Conservation (phyloP, 2,113 vertebrate genomes). For the Naja naja region DNA sequence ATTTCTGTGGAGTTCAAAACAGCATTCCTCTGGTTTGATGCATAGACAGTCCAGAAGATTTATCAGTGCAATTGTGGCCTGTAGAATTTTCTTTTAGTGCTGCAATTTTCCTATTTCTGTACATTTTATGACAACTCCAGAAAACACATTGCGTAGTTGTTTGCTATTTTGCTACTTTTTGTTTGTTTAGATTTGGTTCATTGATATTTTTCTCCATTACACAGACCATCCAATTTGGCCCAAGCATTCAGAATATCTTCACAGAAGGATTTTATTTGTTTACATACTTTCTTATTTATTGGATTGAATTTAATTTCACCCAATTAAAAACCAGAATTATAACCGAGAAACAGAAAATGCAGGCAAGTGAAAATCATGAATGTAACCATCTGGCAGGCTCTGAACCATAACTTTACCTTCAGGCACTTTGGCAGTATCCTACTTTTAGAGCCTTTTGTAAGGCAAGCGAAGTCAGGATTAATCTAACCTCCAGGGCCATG, state of each 20-base stretch:
- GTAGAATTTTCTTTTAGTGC: background rate
- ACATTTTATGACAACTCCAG: background rate
- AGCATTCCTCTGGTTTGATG: background rate
- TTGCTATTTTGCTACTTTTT: background rate
- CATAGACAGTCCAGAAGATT: background rate
- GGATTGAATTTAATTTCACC: background rate
- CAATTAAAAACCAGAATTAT: background rate
- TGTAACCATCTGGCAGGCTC: background rate
- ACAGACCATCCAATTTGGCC: background rate
- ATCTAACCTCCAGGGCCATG: background rate
- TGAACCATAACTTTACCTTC: background rate
- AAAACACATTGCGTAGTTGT: background rate
- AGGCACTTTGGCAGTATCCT: background rate
- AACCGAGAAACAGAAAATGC: background rate
- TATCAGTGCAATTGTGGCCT: background rate
- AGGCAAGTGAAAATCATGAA: background rate
- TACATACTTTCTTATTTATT: background rate
- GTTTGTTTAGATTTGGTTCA: background rate
- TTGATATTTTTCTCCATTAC: background rate
- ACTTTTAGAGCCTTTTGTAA: background rate
- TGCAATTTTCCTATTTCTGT: background rate
- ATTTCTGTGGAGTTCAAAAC: constrained; percentile 19
- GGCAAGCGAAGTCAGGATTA: background rate
- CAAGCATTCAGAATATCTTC: background rate
- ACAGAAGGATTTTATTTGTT: background rate